phyloP scores from a whole-genome alignment of 2,888 invertebrate genomes.

The Erynnis tages region DNA sequence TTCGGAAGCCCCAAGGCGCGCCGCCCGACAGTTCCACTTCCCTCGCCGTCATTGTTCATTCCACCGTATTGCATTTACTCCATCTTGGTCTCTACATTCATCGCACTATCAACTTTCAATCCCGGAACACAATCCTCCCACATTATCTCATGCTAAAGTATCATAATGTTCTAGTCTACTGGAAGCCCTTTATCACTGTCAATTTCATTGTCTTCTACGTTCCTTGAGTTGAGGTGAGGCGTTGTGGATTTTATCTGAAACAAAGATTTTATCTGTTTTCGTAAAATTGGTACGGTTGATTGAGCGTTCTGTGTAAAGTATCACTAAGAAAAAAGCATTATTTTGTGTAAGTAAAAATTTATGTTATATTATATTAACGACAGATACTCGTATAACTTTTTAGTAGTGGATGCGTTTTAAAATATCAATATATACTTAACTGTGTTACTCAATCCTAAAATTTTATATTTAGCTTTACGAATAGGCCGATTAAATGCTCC shows the following conservation, averaged over 20 bases:
- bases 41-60: constrained; percentile 82
- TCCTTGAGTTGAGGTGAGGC: constrained; percentile 20
- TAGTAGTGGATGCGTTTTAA: not conserved
- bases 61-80: constrained; percentile 11
- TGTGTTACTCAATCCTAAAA: constrained; percentile 4
- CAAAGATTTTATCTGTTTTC: too few species aligned
- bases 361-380: not conserved
- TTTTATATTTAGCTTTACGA: constrained; percentile 53
- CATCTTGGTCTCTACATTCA: constrained; percentile 31
- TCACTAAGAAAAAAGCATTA: too few species aligned
- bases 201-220: constrained; percentile 6
- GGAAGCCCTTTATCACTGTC: constrained; percentile 49
- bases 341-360: too few species aligned
- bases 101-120: constrained; percentile 10
- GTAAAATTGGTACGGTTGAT: too few species aligned
- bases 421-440: constrained; percentile 1
- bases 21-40: constrained; percentile 90
- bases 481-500: constrained; percentile 45
- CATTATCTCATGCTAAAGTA: constrained; percentile 4
- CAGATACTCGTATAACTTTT: not conserved
- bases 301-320: too few species aligned
- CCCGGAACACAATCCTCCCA: not conserved
- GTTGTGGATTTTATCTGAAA: constrained; percentile 22
- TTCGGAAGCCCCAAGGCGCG: constrained; percentile 94
- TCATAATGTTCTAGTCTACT: constrained; percentile 30